A percentile compares a stretch with the other conserved stretches of the same genome.
Evolutionary conservation across 2,113 vertebrate genomes (phyloP).

Genomic region (Mormyrus lacerda): DNA sequence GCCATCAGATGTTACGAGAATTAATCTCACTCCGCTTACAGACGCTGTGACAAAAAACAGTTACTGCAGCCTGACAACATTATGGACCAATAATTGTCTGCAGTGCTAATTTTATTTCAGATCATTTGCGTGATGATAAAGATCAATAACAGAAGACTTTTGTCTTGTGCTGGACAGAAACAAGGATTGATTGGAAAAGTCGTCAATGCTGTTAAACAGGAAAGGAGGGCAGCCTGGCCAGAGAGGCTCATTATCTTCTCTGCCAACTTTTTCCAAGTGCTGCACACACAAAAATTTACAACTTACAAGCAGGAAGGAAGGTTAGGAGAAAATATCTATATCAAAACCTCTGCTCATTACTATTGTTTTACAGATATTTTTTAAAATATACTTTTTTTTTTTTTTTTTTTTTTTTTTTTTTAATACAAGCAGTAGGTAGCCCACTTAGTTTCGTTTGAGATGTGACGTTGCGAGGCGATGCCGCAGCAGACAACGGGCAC

Average conservation of each 20-base stretch:
- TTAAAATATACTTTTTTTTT: not conserved
- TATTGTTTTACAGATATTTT: not conserved
- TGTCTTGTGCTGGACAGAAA: constrained; percentile 44
- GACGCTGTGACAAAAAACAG: not conserved
- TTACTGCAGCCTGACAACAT: constrained; percentile 8
- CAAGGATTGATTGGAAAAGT: constrained; percentile 37
- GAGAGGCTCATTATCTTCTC: constrained; percentile 33
- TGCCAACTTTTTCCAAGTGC: not conserved
- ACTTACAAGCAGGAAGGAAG: not conserved
- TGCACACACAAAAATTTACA: not conserved
- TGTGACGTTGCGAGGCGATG: not conserved
- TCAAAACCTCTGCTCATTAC: not conserved
- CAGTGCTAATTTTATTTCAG: constrained; percentile 35
- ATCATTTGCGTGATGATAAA: constrained; percentile 38
- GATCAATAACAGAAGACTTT: constrained; percentile 38
- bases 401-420: not conserved
- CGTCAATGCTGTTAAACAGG: constrained; percentile 32
- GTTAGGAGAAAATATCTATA: not conserved
- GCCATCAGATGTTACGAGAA: not conserved
- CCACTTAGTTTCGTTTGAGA: not conserved
- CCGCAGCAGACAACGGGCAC: not conserved
- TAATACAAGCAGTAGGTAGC: not conserved
- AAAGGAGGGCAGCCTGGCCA: constrained; percentile 33
- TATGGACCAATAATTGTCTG: constrained; percentile 19
- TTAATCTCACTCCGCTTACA: not conserved